phyloP scores from a whole-genome alignment of 2,888 invertebrate genomes.

The Sesamia inferens region DNA sequence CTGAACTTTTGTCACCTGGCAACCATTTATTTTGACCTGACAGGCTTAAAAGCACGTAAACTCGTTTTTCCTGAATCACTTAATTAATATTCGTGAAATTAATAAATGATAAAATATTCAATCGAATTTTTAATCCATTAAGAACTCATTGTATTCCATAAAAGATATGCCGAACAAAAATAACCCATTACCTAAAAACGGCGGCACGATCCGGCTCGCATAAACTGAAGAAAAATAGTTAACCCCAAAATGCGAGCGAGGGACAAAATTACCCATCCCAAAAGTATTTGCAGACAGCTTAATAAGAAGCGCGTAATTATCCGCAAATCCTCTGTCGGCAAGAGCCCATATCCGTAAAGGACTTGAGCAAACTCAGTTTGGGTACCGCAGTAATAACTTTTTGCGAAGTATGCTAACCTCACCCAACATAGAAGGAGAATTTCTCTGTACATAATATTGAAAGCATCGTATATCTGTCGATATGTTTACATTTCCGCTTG shows the following conservation, averaged over 20 bases:
- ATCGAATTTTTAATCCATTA: conserved; percentile 8
- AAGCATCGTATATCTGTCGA: conserved; percentile 56
- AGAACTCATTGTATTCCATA: conserved; percentile 20
- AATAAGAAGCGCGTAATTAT: conserved; percentile 83
- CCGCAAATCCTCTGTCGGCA: conserved; percentile 75
- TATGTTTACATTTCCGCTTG: conserved; percentile 63
- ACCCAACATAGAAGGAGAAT: conserved; percentile 62
- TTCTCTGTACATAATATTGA: conserved; percentile 63
- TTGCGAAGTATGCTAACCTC: conserved; percentile 70
- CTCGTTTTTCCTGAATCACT: conserved; percentile 21
- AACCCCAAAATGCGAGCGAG: conserved; percentile 62
- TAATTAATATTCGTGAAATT: conserved; percentile 17
- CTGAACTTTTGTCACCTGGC: conserved; percentile 23
- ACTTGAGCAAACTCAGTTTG: conserved; percentile 79
- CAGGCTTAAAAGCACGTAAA: conserved; percentile 7
- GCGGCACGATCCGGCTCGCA: conserved; percentile 42
- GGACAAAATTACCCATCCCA: conserved; percentile 70
- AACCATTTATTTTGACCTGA: conserved; percentile 37
- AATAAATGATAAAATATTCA: conserved; percentile 25
- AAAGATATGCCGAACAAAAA: conserved; percentile 32
- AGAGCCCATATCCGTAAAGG: conserved; percentile 75
- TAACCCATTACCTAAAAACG: conserved; percentile 40
- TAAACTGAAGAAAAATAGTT: conserved; percentile 63
- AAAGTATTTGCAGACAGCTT: conserved; percentile 82
- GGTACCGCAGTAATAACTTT: conserved; percentile 76